Conservation (phyloP, 2,797 vertebrate species). For the Numenius phaeopus region DNA sequence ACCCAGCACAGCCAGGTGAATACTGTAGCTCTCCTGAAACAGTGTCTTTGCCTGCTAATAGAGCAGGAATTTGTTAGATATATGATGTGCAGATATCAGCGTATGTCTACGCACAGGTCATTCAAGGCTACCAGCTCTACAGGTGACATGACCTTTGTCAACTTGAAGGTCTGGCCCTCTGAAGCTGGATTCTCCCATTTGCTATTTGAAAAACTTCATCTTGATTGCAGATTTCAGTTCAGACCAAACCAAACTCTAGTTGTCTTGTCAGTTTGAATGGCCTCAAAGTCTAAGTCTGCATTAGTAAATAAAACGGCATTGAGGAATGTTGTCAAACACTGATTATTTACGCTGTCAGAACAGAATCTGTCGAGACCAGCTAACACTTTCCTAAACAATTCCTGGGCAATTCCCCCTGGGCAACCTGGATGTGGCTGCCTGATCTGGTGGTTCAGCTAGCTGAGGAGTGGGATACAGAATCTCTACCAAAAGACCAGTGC, state of each 20-base stretch:
- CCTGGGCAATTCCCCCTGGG: not conserved
- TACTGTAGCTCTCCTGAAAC: not conserved
- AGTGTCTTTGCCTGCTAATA: not conserved
- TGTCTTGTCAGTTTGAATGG: not conserved
- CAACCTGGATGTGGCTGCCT: not conserved
- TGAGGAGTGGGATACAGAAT: not conserved
- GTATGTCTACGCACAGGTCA: fast-evolving
- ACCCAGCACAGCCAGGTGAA: not conserved
- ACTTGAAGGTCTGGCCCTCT: not conserved
- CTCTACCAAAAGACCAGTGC: not conserved
- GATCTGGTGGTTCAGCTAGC: not conserved
- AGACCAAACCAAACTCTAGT: not conserved
- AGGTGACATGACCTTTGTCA: not conserved
- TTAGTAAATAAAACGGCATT: not conserved
- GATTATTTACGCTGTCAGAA: not conserved
- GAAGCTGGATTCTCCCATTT: not conserved
- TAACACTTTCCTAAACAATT: not conserved
- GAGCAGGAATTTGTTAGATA: not conserved
- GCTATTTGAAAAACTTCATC: not conserved
- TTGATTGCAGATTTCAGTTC: not conserved
- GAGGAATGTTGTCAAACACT: not conserved
- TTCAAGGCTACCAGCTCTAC: not conserved
- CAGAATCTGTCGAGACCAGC: not conserved
- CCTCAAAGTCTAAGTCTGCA: not conserved
- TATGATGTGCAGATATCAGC: not conserved